phyloP scores from a whole-genome alignment of 35 echinoderm and acorn worm genomes.

The Lytechinus variegatus region DNA sequence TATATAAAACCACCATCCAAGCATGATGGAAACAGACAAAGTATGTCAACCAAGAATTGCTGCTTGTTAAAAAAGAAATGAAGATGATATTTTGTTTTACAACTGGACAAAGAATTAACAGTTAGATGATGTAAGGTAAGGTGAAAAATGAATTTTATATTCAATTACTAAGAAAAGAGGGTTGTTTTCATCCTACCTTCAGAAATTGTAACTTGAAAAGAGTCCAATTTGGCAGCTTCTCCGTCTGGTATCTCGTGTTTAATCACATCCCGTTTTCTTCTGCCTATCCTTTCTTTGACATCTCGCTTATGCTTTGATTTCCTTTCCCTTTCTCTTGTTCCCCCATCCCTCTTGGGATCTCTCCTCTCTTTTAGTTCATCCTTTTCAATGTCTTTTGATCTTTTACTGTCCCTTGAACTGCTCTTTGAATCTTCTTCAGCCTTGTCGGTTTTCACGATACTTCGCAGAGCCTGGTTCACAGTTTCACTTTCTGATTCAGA shows the following conservation, averaged over 20 bases:
- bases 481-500: slow-evolving; percentile 48
- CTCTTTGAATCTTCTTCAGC: slow-evolving; percentile 11
- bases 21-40: too few species aligned
- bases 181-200: slow-evolving; percentile 40
- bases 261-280: background rate
- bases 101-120: too few species aligned
- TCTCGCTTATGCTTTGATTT: slow-evolving; percentile 36
- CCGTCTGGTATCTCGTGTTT: background rate
- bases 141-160: too few species aligned
- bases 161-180: background rate
- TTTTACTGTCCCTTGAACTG: background rate
- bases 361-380: slow-evolving; percentile 1
- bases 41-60: too few species aligned
- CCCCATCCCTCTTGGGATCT: slow-evolving; percentile 30
- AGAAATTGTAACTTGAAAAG: slow-evolving; percentile 58
- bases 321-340: slow-evolving; percentile 45
- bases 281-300: slow-evolving; percentile 38
- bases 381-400: slow-evolving; percentile 19
- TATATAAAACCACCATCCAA: too few species aligned
- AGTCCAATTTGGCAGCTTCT: background rate
- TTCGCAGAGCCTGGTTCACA: slow-evolving; percentile 32
- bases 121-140: too few species aligned
- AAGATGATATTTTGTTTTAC: too few species aligned
- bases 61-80: too few species aligned
- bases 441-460: slow-evolving; percentile 60